Base-by-base conservation (phyloP, 2,113 vertebrate genomes). In the Kryptolebias marmoratus region DNA sequence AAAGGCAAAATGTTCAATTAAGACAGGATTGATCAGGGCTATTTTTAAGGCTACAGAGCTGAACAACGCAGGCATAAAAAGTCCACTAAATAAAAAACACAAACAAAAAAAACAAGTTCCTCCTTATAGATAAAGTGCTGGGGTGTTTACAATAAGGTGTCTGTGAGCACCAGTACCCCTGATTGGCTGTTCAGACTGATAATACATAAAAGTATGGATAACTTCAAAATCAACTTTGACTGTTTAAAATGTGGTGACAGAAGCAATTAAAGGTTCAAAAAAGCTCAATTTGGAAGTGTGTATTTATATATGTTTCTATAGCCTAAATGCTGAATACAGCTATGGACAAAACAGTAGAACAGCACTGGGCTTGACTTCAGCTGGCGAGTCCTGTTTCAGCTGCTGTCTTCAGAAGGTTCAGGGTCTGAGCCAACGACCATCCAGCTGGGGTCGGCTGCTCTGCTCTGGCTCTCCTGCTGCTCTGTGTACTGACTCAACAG, bases 401-500 rank as follows among this genome's bases (percentile, higher is more conserved):
- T 91, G 75, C 80, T 91, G 76, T 80, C 82, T 15, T 67, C 62
- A 8, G 87, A 63, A 67, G 83, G 88, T 42, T 86, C 92, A 4
- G 90, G 54, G 0, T 28, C 68, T 31, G 78, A 32, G 0, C 86
- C 22, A 15, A 71, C 83, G 11, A 11, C 62, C 13, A 77, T 83
- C 90, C 90, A 87, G 49, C 75, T 86, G 8, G 66, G 18, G 8
- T 93, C 90, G 36, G 74, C 55, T 62, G 69, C 68, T 79, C 68
- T 81, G 42, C 81, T 87, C 77, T 82, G 86, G 49, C 68, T 73
- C 31, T 90, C 90, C 67, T 94, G 90, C 62, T 91, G 86, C 74
- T 95, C 92, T 2, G 88, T 83, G 79, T 91, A 93, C 83, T 65
- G 87, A 47, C 68, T 88, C 70, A 97, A 87, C 82, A 96, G 87